Evolutionary conservation across 2,888 invertebrate species (phyloP), one percentile per base, ranked within the genome.

Genomic region (Neelides folsomi): DNA sequence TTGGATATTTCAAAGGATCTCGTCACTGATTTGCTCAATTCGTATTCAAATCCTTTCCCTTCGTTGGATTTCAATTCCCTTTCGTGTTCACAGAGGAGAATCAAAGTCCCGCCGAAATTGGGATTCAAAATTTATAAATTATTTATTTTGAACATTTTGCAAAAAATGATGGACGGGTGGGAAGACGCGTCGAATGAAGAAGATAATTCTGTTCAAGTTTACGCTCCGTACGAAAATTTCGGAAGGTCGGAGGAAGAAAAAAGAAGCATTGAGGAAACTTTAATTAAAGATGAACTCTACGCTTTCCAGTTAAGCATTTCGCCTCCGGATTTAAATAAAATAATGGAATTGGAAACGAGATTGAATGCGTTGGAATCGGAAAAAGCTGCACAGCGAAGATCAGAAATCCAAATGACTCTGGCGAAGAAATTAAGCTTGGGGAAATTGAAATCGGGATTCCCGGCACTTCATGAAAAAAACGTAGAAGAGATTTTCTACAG

Each of bases 161-260:
- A 39, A 41, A 48, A 12, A 8, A 9, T 19, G 8, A 12, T 7
- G n/a, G 36, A 20, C 3, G 7, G n/a, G 3, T 9, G 13, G 20
- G 16, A 20, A 4, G 34, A 27, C 35, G 62, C 65, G 42, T 51
- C 57, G 13, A 58, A 54, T 19, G 55, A 61, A 43, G 51, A 62
- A 49, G 71, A 72, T 37, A 69, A 68, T 20, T 67, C 68, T 49
- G 60, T 50, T 40, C 49, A 27, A 3, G 7, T 27, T 27, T 27
- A 27, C 27, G 3, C 27, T 3, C 27, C 27, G 27, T 41, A 53
- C 1, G 52, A 59, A 39, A 67, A 66, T 47, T 52, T 40, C 34
- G 56, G 49, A 2, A 46, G 53, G 19, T 47, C 52, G 3, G 53
- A 56, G 6, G 53, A 49, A 10, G 53, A 51, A 18, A 27, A 15